Evolutionary conservation across 2,113 vertebrate genomes (phyloP).

Genomic region (Sialia sialis): DNA sequence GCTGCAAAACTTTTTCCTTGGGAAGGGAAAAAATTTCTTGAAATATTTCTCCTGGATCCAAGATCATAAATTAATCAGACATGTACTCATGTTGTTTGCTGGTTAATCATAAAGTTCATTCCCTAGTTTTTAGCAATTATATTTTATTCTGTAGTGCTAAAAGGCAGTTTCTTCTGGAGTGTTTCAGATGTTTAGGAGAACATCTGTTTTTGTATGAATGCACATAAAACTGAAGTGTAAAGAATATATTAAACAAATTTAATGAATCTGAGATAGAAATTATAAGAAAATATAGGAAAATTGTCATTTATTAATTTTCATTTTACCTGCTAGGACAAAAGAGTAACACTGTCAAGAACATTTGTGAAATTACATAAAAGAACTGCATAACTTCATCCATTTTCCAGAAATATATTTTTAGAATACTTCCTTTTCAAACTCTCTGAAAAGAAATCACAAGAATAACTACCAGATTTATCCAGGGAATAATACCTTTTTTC

Average conservation of each 20-base stretch:
- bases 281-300: background rate
- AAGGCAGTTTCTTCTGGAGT: slow-evolving; percentile 36
- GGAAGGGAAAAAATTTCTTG: background rate
- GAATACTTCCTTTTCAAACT: background rate
- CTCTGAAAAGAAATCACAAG: background rate
- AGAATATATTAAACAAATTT: background rate
- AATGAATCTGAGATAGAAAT: background rate
- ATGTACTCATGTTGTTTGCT: slow-evolving; percentile 70
- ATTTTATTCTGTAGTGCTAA: slow-evolving; percentile 69
- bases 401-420: background rate
- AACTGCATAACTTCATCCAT: background rate
- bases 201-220: background rate
- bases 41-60: slow-evolving; percentile 52
- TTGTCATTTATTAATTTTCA: background rate
- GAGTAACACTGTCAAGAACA: background rate
- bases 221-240: background rate
- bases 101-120: slow-evolving; percentile 72
- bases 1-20: background rate
- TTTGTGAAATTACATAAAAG: background rate
- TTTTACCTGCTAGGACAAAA: background rate
- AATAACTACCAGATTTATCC: background rate
- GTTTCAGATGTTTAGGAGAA: slow-evolving; percentile 46
- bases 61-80: slow-evolving; percentile 67
- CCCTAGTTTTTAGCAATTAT: slow-evolving; percentile 62
- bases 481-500: background rate